phyloP scores from a whole-genome alignment of 2,888 invertebrate genomes.

The Caenorhabditis japonica region DNA sequence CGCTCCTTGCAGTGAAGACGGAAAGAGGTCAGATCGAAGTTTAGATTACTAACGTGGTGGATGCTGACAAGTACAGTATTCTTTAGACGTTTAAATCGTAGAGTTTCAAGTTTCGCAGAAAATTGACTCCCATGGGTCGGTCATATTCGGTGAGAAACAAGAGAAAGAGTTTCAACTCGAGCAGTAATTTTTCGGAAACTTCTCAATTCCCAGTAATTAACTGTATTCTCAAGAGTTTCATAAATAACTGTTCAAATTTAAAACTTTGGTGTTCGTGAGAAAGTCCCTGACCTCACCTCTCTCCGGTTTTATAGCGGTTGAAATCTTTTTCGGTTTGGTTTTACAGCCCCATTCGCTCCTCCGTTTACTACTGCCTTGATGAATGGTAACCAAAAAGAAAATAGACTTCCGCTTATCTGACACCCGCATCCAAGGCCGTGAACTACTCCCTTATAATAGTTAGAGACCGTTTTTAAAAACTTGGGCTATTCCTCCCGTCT shows the following conservation, averaged over 20 bases:
- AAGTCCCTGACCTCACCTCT: constrained; percentile 26
- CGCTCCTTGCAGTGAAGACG: constrained; percentile 3
- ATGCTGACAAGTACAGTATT: constrained; percentile 1
- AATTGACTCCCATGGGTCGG: constrained; percentile 1
- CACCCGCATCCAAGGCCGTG: constrained; percentile 47
- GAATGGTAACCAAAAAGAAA: constrained; percentile 12
- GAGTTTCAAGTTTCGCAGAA: too few relatives aligned
- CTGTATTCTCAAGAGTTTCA: not conserved
- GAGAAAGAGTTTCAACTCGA: not conserved
- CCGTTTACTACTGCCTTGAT: constrained; percentile 28
- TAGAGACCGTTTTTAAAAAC: constrained; percentile 21
- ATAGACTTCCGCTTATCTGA: constrained; percentile 47
- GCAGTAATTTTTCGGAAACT: constrained; percentile 19
- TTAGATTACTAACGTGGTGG: constrained; percentile 19
- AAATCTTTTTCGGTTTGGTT: constrained; percentile 37
- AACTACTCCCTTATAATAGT: constrained; percentile 25
- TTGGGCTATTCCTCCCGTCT: not conserved
- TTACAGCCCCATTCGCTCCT: constrained; percentile 32
- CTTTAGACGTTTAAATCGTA: constrained; percentile 9
- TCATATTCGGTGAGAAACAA: not conserved
- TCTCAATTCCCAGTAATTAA: not conserved
- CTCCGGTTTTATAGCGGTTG: constrained; percentile 11
- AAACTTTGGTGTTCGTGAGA: constrained; percentile 7
- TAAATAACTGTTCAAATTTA: not conserved
- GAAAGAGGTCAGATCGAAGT: constrained; percentile 48